Conservation (phyloP, 2,113 vertebrate genomes). For the Craseonycteris thonglongyai region DNA sequence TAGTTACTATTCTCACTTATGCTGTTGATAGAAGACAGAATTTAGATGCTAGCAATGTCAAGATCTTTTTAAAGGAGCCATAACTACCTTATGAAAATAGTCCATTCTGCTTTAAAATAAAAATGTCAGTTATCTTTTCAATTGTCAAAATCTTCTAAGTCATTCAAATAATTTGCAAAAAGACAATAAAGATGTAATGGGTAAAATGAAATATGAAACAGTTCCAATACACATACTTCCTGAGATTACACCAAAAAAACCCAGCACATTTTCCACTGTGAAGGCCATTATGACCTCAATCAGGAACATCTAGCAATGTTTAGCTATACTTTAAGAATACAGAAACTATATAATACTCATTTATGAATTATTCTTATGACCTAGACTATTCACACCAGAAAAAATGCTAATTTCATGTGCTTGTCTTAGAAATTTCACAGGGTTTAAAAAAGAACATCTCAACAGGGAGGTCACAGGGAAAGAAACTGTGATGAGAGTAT, state of each 20-base stretch:
- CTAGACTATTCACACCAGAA: neutral
- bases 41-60: neutral
- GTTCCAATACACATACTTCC: neutral
- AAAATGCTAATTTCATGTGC: neutral
- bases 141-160: neutral
- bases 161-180: neutral
- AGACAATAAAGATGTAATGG: neutral
- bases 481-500: neutral
- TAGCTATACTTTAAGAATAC: neutral
- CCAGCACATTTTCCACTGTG: neutral
- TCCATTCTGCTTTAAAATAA: neutral
- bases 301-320: neutral
- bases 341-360: neutral
- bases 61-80: neutral
- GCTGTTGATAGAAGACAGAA: neutral
- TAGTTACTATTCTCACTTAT: constrained; percentile 1
- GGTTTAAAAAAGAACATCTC: neutral
- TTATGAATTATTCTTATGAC: neutral
- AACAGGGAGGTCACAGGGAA: neutral
- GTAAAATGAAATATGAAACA: neutral
- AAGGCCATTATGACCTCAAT: neutral
- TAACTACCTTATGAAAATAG: neutral
- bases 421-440: neutral
- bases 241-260: neutral
- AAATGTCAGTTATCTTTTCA: neutral